Evolutionary conservation across 92 coral and sea anemone species (phyloP).

Genomic region (Meandrina meandrites): DNA sequence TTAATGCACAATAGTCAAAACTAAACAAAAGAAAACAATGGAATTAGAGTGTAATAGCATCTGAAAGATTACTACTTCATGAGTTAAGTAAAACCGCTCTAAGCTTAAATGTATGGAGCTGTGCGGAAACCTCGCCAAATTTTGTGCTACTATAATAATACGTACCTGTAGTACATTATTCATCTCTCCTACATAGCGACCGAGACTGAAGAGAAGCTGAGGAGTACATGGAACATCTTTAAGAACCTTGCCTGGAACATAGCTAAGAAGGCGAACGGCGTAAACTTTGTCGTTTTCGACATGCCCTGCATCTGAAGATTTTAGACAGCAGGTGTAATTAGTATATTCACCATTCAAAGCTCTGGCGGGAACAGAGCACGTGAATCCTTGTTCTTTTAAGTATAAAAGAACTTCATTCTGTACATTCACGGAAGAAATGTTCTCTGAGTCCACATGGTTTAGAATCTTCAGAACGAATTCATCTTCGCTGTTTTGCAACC

Average conservation of each 20-base stretch:
- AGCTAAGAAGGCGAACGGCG: slow-evolving; percentile 65
- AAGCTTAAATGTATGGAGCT: too few relatives aligned
- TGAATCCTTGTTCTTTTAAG: slow-evolving; percentile 50
- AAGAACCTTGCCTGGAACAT: slow-evolving; percentile 55
- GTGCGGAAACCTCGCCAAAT: too few relatives aligned
- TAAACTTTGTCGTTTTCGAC: neutral
- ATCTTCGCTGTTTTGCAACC: neutral
- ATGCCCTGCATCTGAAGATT: neutral
- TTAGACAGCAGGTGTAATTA: neutral
- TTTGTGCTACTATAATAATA: too few relatives aligned
- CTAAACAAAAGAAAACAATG: too few relatives aligned
- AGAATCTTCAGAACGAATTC: slow-evolving; percentile 76
- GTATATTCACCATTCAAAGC: slow-evolving; percentile 35
- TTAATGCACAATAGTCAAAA: too few relatives aligned
- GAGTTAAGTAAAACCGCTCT: too few relatives aligned
- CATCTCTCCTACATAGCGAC: slow-evolving; percentile 53
- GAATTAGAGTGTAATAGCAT: too few relatives aligned
- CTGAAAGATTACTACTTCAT: too few relatives aligned
- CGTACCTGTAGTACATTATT: slow-evolving; percentile 56
- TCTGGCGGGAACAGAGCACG: slow-evolving; percentile 55
- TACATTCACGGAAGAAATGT: slow-evolving; percentile 53
- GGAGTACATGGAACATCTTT: slow-evolving; percentile 32
- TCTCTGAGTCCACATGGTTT: slow-evolving; percentile 60
- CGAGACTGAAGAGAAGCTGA: slow-evolving; percentile 44
- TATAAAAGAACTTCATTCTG: slow-evolving; percentile 57